phyloP scores from a whole-genome alignment of 2,888 invertebrate genomes.

The Rhagophthalmus giganteus region DNA sequence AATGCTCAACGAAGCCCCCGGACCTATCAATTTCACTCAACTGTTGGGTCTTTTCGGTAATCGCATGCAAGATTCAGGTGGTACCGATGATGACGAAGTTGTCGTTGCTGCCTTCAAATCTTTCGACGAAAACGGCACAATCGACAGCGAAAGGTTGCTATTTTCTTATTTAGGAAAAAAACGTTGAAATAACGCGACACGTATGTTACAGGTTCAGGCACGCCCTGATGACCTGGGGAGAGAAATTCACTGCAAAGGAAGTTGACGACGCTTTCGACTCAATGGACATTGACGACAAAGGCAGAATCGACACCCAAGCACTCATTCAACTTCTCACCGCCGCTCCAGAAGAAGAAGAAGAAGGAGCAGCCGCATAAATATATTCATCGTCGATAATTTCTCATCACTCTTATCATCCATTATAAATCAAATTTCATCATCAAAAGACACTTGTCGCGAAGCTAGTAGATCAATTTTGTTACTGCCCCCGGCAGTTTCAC shows the following conservation, averaged over 20 bases:
- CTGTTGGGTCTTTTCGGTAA: slow-evolving; percentile 88
- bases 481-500: not conserved
- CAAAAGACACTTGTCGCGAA: slow-evolving; percentile 14
- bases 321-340: slow-evolving; percentile 88
- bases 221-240: slow-evolving; percentile 91
- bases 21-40: slow-evolving; percentile 96
- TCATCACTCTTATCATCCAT: slow-evolving; percentile 27
- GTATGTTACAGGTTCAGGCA: slow-evolving; percentile 79
- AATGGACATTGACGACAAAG: slow-evolving; percentile 89
- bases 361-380: slow-evolving; percentile 54
- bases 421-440: slow-evolving; percentile 20
- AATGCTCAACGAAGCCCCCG: slow-evolving; percentile 82
- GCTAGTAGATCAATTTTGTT: not conserved
- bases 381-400: slow-evolving; percentile 17
- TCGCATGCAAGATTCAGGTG: slow-evolving; percentile 88
- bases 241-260: slow-evolving; percentile 86
- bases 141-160: slow-evolving; percentile 77
- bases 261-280: slow-evolving; percentile 91
- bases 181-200: too few relatives aligned
- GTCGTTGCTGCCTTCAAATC: slow-evolving; percentile 90
- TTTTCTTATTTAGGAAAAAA: too few relatives aligned
- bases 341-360: slow-evolving; percentile 79
- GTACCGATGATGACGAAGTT: slow-evolving; percentile 86
- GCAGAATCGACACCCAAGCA: slow-evolving; percentile 84
- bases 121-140: slow-evolving; percentile 86